Evolutionary conservation across 2,888 invertebrate species (phyloP).

Genomic region (Dynastes grantii): DNA sequence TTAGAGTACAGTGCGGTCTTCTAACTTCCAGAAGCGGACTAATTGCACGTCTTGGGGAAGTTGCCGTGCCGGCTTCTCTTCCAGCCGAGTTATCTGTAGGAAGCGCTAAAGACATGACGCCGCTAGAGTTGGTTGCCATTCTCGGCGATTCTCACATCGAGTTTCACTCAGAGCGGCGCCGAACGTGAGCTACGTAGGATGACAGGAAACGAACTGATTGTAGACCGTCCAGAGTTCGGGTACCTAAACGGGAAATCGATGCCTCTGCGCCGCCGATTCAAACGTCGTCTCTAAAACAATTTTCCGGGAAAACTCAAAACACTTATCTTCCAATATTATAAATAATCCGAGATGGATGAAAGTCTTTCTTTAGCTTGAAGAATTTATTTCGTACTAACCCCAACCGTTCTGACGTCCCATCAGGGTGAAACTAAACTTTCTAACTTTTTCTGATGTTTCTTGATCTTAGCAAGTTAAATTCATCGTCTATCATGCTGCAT

Average conservation of each 20-base stretch:
- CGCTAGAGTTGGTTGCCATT: constrained; percentile 59
- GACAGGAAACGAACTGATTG: constrained; percentile 57
- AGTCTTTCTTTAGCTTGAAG: no score
- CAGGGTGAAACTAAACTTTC: no score
- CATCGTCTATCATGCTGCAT: no score
- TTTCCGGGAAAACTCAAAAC: constrained; percentile 47
- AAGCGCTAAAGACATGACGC: constrained; percentile 74
- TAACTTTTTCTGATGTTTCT: no score
- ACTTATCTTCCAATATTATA: not conserved
- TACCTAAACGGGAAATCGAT: constrained; percentile 63
- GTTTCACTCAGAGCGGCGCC: constrained; percentile 30
- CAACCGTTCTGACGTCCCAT: no score
- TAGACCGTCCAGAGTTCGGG: constrained; percentile 55
- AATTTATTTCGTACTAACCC: no score
- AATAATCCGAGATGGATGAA: not conserved
- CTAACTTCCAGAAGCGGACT: constrained; percentile 81
- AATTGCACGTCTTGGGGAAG: constrained; percentile 79
- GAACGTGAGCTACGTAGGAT: constrained; percentile 51
- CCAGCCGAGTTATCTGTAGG: constrained; percentile 71
- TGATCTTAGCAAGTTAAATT: no score
- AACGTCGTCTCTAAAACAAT: constrained; percentile 55
- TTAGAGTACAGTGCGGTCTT: constrained; percentile 81
- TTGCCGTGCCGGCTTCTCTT: constrained; percentile 70
- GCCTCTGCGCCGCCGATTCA: constrained; percentile 63
- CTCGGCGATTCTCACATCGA: constrained; percentile 41